These are phyloP conservation scores for Pseudomyrmex dendroicus DNA, from an alignment of 1,140 invertebrate genomes.

Conservation along the genomic window DNA sequence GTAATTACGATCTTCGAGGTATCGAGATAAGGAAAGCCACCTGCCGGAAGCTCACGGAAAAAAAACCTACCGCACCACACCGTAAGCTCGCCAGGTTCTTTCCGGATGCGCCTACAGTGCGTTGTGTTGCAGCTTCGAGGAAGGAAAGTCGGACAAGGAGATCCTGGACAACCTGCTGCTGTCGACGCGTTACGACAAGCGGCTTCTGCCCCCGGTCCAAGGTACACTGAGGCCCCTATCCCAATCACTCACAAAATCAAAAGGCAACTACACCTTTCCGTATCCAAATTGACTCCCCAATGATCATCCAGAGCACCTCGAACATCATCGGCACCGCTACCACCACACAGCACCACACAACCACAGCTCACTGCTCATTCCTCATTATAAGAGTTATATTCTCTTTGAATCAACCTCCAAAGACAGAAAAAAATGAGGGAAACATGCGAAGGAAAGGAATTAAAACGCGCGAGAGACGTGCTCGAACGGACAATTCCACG, in stretches of 20 bases:
- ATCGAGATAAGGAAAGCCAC: constrained; percentile 9
- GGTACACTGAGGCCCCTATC: constrained; percentile 87
- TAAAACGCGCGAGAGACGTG: neutral
- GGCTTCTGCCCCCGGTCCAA: constrained; percentile 93
- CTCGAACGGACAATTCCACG: neutral
- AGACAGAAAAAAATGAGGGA: constrained; percentile 12
- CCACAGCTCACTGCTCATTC: constrained; percentile 84
- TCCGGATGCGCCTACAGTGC: constrained; percentile 64
- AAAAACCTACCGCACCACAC: neutral
- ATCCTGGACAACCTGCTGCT: constrained; percentile 93
- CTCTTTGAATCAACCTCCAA: constrained; percentile 62
- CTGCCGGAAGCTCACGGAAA: neutral
- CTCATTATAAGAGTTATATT: constrained; percentile 80
- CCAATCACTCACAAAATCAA: constrained; percentile 82
- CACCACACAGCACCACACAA: constrained; percentile 83
- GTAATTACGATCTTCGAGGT: constrained; percentile 13
- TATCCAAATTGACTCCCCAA: constrained; percentile 78
- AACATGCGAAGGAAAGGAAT: neutral
- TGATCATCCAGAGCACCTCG: constrained; percentile 82
- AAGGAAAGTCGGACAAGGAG: constrained; percentile 95
- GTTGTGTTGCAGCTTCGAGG: constrained; percentile 90
- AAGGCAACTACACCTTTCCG: constrained; percentile 82
- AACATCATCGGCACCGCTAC: constrained; percentile 82
- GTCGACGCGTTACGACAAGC: constrained; percentile 93
- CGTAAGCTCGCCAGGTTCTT: neutral